Base-by-base conservation (phyloP, 2,888 invertebrate genomes). In the Drosophila flavopinicola region DNA sequence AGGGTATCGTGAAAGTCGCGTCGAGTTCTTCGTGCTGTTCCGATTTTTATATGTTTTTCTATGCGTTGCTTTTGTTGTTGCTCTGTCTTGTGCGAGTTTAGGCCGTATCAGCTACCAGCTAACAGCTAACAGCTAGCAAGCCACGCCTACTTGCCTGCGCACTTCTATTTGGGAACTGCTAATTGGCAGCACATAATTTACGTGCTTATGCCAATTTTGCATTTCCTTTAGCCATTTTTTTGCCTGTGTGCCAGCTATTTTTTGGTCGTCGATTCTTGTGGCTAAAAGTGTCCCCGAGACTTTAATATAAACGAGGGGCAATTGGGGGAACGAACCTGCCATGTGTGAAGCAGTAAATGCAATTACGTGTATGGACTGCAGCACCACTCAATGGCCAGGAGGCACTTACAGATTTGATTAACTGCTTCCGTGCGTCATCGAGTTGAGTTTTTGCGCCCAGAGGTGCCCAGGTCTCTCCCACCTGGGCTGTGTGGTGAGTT, bases 161-260 rank as follows among this genome's bases (percentile, higher is more conserved):
- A 42, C 57, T 42, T 61, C 61, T 82, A 67, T 82, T 38, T 45
- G 63, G 68, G 58, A 66, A 57, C 75, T 84, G 75, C 86, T 88
- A 88, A 87, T 88, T 87, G 87, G 83, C 88, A 74, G 79, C 71
- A 79, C 67, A 88, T 87, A 76, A 82, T 82, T 85, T 85, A 85
- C 83, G 75, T 86, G 78, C 82, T 86, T 85, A 75, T 76, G 82
- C 76, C 77, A 73, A 75, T 75, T 75, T 85, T 67, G n/a, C 70
- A 70, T 77, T 72, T 73, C 53, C 72, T 60, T 60, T 64, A 63
- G 45, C 65, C 57, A 58, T 66, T 68, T 63, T 35, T 37, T n/a
- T n/a, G n/a, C n/a, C n/a, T 44, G 17, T n/a, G 11, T 25, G 61
- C 59, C 63, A 66, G n/a, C n/a, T n/a, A n/a, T n/a, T 78, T 82